Conservation (phyloP, 2,113 vertebrate species). For the Astur gentilis region DNA sequence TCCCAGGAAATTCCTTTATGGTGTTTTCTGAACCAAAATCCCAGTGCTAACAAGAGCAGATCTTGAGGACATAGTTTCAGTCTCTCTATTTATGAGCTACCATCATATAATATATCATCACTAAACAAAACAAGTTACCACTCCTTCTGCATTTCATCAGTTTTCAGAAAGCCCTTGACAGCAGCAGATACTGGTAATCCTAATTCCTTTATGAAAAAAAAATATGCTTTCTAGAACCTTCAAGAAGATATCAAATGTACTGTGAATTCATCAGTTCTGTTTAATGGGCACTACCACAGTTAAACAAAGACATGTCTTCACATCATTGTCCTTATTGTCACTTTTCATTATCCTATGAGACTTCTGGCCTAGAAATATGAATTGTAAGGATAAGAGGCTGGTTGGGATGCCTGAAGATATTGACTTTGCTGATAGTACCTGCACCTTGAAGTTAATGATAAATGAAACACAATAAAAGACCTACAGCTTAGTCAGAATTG, state of each 20-base stretch:
- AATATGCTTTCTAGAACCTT: neutral
- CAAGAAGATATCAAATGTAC: neutral
- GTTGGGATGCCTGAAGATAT: neutral
- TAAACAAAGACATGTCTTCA: neutral
- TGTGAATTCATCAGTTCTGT: neutral
- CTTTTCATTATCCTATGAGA: neutral
- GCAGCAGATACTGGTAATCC: neutral
- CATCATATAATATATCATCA: neutral
- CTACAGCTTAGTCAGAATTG: neutral
- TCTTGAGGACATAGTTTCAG: neutral
- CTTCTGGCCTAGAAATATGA: neutral
- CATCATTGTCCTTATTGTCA: neutral
- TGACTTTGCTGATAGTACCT: neutral
- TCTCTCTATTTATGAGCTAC: neutral
- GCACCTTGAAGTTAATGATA: neutral
- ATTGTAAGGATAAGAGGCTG: neutral
- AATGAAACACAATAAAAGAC: neutral
- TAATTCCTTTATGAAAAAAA: neutral
- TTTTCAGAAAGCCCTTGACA: neutral
- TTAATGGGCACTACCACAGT: neutral
- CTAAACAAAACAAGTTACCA: neutral
- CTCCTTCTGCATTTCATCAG: neutral
- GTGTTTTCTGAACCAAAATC: neutral
- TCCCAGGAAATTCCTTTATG: neutral
- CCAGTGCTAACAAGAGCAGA: neutral